These are phyloP conservation scores for Hypocryptadius cinnamomeus DNA, from an alignment of 2,113 vertebrate species.

Conservation along the genomic window DNA sequence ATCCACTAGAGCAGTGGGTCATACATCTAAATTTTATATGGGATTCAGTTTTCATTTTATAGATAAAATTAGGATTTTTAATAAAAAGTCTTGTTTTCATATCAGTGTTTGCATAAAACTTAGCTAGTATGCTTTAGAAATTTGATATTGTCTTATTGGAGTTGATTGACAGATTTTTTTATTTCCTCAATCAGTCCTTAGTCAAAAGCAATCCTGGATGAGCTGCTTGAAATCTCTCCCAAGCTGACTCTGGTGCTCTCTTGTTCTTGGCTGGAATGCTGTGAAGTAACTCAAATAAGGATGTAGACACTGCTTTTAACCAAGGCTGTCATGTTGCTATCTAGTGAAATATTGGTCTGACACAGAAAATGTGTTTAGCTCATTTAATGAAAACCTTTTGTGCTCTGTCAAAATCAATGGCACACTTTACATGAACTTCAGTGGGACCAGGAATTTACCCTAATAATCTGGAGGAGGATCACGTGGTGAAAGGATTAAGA, in stretches of 20 bases:
- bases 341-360: slow-evolving; percentile 19
- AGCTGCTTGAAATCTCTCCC: background rate
- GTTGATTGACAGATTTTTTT: background rate
- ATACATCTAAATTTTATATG: background rate
- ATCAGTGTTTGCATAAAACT: background rate
- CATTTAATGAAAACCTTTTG: slow-evolving; percentile 51
- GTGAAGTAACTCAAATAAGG: slow-evolving; percentile 13
- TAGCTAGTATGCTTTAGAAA: background rate
- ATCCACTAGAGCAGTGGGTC: background rate
- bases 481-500: slow-evolving; percentile 43
- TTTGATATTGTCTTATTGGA: background rate
- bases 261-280: slow-evolving; percentile 5
- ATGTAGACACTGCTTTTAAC: slow-evolving; percentile 2
- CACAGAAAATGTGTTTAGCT: slow-evolving; percentile 26
- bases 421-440: slow-evolving; percentile 21
- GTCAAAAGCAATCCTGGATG: background rate
- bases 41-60: background rate
- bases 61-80: background rate
- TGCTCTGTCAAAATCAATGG: slow-evolving; percentile 31
- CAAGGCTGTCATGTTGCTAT: background rate
- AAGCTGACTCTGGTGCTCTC: background rate
- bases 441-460: slow-evolving; percentile 8
- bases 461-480: slow-evolving; percentile 49
- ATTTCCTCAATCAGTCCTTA: background rate
- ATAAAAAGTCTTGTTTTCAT: background rate